Conservation (phyloP, 2,797 vertebrate species). For the Paramormyrops hopkinsi region DNA sequence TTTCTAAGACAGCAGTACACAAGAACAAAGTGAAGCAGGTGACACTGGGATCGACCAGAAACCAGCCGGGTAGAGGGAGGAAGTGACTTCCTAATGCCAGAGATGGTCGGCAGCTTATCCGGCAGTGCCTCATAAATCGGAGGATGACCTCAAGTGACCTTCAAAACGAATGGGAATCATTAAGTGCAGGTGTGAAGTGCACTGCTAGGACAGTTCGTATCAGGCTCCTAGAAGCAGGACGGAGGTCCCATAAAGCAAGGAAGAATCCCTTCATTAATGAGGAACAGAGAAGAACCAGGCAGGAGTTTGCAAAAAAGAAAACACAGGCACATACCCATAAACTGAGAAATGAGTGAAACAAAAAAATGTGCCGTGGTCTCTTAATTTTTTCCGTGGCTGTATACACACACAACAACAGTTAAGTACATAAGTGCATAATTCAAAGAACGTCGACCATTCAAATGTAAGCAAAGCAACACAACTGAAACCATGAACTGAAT, state of each 20-base stretch:
- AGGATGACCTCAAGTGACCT: not conserved
- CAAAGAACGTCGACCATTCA: not conserved
- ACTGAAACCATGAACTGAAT: too few relatives aligned
- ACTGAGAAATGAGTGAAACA: not conserved
- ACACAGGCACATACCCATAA: not conserved
- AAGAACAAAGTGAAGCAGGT: not conserved
- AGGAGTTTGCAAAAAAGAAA: not conserved
- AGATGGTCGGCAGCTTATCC: not conserved
- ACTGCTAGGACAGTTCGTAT: not conserved
- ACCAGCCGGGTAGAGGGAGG: not conserved
- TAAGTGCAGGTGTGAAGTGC: too few relatives aligned
- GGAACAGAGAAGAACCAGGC: not conserved
- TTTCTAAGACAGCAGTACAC: not conserved
- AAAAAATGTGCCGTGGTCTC: not conserved
- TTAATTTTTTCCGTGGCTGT: not conserved
- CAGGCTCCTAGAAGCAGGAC: not conserved
- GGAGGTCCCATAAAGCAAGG: not conserved
- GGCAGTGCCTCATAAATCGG: not conserved
- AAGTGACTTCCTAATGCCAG: not conserved
- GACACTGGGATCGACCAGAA: not conserved
- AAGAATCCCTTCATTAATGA: not conserved
- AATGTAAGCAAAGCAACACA: too few relatives aligned
- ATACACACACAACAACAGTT: not conserved
- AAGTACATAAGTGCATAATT: not conserved
- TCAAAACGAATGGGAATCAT: not conserved